A percentile compares a stretch with the other conserved stretches of the same genome.
Conservation (phyloP, 2,797 vertebrate species). For the Hydrocynus forskahlii region DNA sequence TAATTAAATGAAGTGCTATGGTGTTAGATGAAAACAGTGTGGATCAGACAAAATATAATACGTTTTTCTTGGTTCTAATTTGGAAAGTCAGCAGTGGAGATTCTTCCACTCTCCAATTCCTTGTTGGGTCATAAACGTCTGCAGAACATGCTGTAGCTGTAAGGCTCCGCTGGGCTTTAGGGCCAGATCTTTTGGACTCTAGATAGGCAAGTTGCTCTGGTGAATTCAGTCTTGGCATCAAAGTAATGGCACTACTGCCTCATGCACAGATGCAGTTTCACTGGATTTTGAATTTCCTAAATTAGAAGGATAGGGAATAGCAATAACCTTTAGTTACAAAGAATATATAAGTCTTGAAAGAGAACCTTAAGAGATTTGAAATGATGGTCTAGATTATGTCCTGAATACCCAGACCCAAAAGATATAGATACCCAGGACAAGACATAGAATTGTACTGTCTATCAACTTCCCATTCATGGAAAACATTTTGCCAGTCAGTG, state of each 20-base stretch:
- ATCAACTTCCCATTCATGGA: background rate
- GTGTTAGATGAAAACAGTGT: conserved; percentile 11
- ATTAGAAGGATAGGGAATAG: background rate
- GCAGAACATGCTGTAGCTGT: conserved; percentile 28
- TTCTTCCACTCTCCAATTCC: conserved; percentile 18
- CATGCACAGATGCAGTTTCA: background rate
- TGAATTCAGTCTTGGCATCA: conserved; percentile 8
- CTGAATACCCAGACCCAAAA: too few relatives aligned
- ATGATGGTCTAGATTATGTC: too few relatives aligned
- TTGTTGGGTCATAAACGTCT: conserved; percentile 32
- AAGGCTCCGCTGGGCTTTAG: conserved; percentile 33
- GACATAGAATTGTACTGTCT: too few relatives aligned
- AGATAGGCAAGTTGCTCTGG: conserved; percentile 9
- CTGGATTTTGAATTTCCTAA: background rate
- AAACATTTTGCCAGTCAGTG: background rate
- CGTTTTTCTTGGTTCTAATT: conserved; percentile 21
- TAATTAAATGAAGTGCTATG: conserved; percentile 26
- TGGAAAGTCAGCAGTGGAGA: conserved; percentile 36
- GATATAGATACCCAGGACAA: too few relatives aligned
- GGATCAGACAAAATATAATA: too few relatives aligned
- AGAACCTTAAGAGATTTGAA: background rate
- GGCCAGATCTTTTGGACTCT: conserved; percentile 8
- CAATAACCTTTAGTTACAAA: background rate
- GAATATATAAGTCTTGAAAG: background rate
- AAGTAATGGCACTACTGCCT: conserved; percentile 1